Evolutionary conservation across 2,113 vertebrate genomes (phyloP).

Genomic region (Epinephelus fuscoguttatus): DNA sequence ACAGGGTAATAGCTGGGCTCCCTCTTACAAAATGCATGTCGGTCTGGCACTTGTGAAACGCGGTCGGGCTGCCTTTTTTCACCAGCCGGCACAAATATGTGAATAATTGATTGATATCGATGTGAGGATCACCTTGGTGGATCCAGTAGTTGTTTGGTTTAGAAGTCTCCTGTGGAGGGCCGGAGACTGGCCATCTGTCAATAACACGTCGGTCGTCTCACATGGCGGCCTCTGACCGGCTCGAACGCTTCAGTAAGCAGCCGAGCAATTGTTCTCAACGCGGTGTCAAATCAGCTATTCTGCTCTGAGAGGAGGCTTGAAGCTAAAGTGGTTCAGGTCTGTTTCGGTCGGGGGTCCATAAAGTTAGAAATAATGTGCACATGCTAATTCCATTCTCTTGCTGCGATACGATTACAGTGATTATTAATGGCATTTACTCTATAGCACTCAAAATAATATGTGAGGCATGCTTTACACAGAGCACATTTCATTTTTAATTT

Average conservation of each 20-base stretch:
- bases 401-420: slow-evolving; percentile 41
- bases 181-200: slow-evolving; percentile 63
- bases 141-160: slow-evolving; percentile 69
- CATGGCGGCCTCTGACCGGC: slow-evolving; percentile 43
- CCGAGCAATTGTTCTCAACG: slow-evolving; percentile 49
- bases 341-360: slow-evolving; percentile 12
- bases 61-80: slow-evolving; percentile 56
- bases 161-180: slow-evolving; percentile 53
- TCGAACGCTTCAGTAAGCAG: slow-evolving; percentile 48
- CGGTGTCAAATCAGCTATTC: slow-evolving; percentile 60
- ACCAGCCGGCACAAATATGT: slow-evolving; percentile 62
- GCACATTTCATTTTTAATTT: neutral
- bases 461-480: neutral
- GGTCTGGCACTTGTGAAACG: slow-evolving; percentile 71
- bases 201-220: slow-evolving; percentile 55
- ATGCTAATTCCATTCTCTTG: neutral
- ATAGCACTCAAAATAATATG: slow-evolving; percentile 6
- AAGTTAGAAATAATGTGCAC: slow-evolving; percentile 26
- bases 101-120: slow-evolving; percentile 77
- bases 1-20: slow-evolving; percentile 29
- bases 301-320: slow-evolving; percentile 31
- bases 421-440: slow-evolving; percentile 40
- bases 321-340: slow-evolving; percentile 21
- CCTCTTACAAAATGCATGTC: slow-evolving; percentile 71
- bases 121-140: slow-evolving; percentile 62